A percentile compares a stretch with the other conserved stretches of the same genome.
Evolutionary conservation across 2,888 invertebrate genomes (phyloP).

Genomic region (Uloborus plumipes): DNA sequence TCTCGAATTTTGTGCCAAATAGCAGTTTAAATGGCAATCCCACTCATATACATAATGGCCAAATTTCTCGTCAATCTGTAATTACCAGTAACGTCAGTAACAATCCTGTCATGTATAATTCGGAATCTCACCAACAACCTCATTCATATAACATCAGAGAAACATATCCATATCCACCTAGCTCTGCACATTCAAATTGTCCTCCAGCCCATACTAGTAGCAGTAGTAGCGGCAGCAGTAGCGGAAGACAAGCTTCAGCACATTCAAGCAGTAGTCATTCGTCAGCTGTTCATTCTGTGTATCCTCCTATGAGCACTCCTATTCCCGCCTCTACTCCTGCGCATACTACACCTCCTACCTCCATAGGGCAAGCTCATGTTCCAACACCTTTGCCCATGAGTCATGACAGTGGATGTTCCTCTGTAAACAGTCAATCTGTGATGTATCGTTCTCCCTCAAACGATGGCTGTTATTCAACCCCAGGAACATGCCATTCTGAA

Average conservation of each 20-base stretch:
- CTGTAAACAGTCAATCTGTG: constrained; percentile 55
- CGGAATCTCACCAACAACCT: constrained; percentile 53
- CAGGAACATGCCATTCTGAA: constrained; percentile 54
- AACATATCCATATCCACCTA: constrained; percentile 46
- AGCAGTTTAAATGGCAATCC: constrained; percentile 56
- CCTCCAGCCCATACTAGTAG: constrained; percentile 25
- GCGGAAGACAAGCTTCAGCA: not conserved
- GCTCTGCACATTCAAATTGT: constrained; percentile 31
- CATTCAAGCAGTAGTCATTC: constrained; percentile 16
- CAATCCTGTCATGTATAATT: constrained; percentile 45
- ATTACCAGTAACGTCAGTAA: constrained; percentile 57
- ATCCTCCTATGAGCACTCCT: constrained; percentile 65
- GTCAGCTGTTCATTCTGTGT: constrained; percentile 44
- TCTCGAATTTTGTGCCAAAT: constrained; percentile 64
- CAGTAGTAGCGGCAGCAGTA: constrained; percentile 12
- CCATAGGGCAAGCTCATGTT: constrained; percentile 64
- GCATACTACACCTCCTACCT: constrained; percentile 61
- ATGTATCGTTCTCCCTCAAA: constrained; percentile 59
- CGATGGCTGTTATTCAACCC: constrained; percentile 59
- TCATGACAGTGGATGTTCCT: constrained; percentile 61
- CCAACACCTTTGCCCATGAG: constrained; percentile 54
- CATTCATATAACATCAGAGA: constrained; percentile 57
- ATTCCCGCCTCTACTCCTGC: constrained; percentile 63
- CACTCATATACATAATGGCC: constrained; percentile 56
- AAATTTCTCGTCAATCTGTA: constrained; percentile 58